phyloP scores from a whole-genome alignment of 1,140 invertebrate species.

The Trichonephila clavata region DNA sequence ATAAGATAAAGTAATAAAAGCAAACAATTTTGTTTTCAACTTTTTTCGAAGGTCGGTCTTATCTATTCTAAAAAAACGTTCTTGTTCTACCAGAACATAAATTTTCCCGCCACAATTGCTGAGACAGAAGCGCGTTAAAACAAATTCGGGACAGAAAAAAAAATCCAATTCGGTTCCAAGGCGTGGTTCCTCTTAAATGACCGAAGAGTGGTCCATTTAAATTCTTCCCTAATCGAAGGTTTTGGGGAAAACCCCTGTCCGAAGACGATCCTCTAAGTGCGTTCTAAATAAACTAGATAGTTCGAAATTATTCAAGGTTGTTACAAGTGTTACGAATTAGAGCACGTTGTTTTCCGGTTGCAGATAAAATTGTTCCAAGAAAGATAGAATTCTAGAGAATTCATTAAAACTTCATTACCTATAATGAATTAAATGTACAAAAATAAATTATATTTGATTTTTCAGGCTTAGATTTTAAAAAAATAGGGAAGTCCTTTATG shows the following conservation, averaged over 20 bases:
- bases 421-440: no score
- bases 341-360: not conserved
- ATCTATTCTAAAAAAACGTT: not conserved
- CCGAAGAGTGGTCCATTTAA: constrained; percentile 14
- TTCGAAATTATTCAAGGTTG: not conserved
- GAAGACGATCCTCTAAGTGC: not conserved
- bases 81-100: not conserved
- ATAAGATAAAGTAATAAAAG: no score
- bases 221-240: constrained; percentile 31
- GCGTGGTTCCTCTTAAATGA: not conserved
- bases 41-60: not conserved
- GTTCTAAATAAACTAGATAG: not conserved
- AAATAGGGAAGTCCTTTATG: no score
- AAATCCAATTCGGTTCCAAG: not conserved
- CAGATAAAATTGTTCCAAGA: no score
- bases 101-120: not conserved
- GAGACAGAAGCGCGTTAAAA: not conserved
- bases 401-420: no score
- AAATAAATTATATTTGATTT: no score
- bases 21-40: not conserved
- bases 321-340: not conserved
- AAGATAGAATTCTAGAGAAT: no score
- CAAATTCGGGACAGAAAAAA: not conserved
- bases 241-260: not conserved
- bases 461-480: no score